Percentiles rank a stretch among this genome's conserved stretches.
Evolutionary conservation across 1,140 invertebrate genomes (phyloP).

Genomic region (Whitmania pigra): DNA sequence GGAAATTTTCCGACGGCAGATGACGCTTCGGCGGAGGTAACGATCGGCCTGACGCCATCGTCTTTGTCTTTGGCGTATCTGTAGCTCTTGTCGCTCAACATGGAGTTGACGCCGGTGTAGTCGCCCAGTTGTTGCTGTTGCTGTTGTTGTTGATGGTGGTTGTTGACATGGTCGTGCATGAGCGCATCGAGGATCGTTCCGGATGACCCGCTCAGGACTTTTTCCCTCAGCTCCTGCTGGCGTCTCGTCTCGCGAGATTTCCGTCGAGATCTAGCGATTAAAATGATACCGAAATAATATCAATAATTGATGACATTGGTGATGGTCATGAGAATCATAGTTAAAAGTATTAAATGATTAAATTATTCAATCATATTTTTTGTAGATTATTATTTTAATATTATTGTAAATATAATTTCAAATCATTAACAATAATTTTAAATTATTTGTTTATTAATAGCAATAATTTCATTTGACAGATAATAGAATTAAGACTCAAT

Average conservation of each 20-base stretch:
- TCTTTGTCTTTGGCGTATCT: neutral
- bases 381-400: neutral
- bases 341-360: neutral
- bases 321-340: neutral
- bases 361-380: no score
- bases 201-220: neutral
- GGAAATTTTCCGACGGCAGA: no score
- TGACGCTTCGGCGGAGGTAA: neutral
- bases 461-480: neutral
- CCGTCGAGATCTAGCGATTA: neutral
- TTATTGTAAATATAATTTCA: neutral
- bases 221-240: neutral
- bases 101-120: neutral
- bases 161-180: slow-evolving; percentile 5
- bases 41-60: neutral
- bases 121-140: slow-evolving; percentile 9
- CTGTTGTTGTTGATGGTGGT: slow-evolving; percentile 7
- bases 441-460: no score
- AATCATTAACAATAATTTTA: neutral
- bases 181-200: neutral
- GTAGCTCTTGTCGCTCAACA: neutral
- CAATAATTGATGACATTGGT: neutral
- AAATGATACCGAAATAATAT: no score
- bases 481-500: neutral
- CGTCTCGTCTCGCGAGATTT: slow-evolving; percentile 4